Conservation (phyloP, 1,140 invertebrate species). For the Ceratina japonica region DNA sequence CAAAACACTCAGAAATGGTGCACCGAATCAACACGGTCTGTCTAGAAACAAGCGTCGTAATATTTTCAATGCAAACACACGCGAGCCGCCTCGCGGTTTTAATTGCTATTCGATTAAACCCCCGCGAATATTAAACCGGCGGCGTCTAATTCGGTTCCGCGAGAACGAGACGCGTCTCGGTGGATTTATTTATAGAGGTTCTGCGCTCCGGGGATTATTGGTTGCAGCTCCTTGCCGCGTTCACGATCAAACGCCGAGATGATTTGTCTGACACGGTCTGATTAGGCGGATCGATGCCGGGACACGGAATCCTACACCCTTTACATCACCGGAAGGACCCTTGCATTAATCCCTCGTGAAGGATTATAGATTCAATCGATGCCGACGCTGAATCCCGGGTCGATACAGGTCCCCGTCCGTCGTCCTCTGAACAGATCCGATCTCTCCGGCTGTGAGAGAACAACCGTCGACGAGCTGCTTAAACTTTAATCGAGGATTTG, state of each 20-base stretch:
- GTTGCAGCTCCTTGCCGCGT: not conserved
- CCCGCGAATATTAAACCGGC: too few relatives aligned
- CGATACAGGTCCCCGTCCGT: not conserved
- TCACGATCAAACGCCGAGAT: not conserved
- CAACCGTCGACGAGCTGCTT: not conserved
- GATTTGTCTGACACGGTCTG: conserved; percentile 40
- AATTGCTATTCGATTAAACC: not conserved
- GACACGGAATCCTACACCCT: conserved; percentile 62
- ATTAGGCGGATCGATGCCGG: conserved; percentile 51
- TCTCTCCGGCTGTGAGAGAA: conserved; percentile 4
- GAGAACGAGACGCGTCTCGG: too few relatives aligned
- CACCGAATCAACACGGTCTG: not conserved
- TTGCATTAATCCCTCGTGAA: conserved; percentile 33
- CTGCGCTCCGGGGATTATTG: not conserved
- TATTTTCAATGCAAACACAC: conserved; percentile 19
- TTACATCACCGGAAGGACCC: conserved; percentile 28
- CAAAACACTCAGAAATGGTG: not conserved
- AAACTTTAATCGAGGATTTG: not conserved
- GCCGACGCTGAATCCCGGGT: conserved; percentile 18
- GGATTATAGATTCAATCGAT: conserved; percentile 42
- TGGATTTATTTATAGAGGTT: too few relatives aligned
- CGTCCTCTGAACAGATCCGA: not conserved
- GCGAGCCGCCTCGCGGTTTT: not conserved
- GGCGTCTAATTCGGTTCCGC: too few relatives aligned
- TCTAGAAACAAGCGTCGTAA: too few relatives aligned